These are phyloP conservation scores for Sthenelais limicola DNA, from an alignment of 2,888 invertebrate genomes.

Conservation along the genomic window DNA sequence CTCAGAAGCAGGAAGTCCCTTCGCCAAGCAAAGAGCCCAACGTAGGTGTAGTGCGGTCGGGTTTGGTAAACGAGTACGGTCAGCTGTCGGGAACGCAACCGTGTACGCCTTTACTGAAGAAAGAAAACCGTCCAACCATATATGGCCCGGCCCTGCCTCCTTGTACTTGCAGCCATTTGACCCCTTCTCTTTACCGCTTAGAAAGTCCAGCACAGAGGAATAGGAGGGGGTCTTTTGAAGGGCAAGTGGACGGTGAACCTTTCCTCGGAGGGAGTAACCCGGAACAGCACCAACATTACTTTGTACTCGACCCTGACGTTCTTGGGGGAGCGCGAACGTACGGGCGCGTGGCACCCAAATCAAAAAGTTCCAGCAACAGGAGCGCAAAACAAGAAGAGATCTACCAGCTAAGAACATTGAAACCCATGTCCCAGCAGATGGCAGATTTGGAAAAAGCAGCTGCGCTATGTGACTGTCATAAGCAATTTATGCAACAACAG, in stretches of 20 bases:
- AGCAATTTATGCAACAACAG: conserved; percentile 27
- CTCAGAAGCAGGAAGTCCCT: conserved; percentile 28
- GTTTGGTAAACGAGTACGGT: conserved; percentile 22
- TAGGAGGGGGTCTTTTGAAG: conserved; percentile 8
- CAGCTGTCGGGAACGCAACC: conserved; percentile 37
- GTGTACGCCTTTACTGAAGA: conserved; percentile 38
- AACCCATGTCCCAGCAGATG: conserved; percentile 5
- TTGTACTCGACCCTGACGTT: conserved; percentile 41
- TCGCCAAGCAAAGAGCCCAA: conserved; percentile 34
- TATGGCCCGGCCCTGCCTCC: conserved; percentile 38
- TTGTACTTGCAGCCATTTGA: conserved; percentile 36
- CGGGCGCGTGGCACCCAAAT: conserved; percentile 26
- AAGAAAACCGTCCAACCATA: conserved; percentile 31
- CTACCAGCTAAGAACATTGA: conserved; percentile 28
- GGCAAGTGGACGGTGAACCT: conserved; percentile 18
- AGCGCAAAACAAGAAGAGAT: conserved; percentile 8
- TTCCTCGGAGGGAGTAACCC: conserved; percentile 27
- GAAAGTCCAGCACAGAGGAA: not conserved
- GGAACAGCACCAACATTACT: conserved; percentile 38
- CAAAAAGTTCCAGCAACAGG: not conserved
- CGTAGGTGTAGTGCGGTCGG: conserved; percentile 23
- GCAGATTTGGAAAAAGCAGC: conserved; percentile 8
- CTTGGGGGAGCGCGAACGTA: conserved; percentile 8
- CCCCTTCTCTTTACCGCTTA: conserved; percentile 25
- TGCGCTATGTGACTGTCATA: conserved; percentile 26